Evolutionary conservation across 2,113 vertebrate genomes (phyloP).

Genomic region (Erythrolamprus reginae): DNA sequence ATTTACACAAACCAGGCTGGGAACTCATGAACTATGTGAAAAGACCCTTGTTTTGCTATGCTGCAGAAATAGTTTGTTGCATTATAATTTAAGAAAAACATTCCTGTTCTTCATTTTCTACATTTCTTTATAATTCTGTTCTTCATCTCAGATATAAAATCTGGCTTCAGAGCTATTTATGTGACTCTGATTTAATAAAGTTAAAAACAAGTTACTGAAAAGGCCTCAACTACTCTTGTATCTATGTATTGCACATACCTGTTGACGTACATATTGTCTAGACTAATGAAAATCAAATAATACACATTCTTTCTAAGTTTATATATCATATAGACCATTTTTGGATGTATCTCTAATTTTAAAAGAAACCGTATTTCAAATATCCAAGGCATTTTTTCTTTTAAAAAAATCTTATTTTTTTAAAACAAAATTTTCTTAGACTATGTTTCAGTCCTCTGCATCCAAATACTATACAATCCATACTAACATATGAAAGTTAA

Average conservation of each 20-base stretch:
- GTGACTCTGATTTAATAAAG: conserved; percentile 15
- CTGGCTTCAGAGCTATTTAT: background rate
- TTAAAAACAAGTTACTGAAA: conserved; percentile 18
- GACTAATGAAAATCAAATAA: background rate
- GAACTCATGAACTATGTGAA: background rate
- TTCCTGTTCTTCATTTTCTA: background rate
- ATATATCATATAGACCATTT: background rate
- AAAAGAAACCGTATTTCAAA: conserved; percentile 1
- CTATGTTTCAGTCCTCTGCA: background rate
- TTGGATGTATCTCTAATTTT: background rate
- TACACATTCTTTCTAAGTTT: background rate
- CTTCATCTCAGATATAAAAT: background rate
- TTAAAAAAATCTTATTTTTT: background rate
- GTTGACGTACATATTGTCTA: background rate
- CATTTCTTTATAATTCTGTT: background rate
- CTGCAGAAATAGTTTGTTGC: background rate
- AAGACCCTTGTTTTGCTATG: background rate
- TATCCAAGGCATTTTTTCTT: background rate
- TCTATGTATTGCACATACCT: background rate
- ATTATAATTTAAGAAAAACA: background rate
- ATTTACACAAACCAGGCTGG: background rate
- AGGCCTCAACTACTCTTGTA: background rate
- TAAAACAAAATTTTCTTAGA: background rate
- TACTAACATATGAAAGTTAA: conserved; percentile 1
- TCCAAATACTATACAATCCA: background rate